Evolutionary conservation across 2,797 vertebrate species (phyloP).

Genomic region (Rallus crepitans): DNA sequence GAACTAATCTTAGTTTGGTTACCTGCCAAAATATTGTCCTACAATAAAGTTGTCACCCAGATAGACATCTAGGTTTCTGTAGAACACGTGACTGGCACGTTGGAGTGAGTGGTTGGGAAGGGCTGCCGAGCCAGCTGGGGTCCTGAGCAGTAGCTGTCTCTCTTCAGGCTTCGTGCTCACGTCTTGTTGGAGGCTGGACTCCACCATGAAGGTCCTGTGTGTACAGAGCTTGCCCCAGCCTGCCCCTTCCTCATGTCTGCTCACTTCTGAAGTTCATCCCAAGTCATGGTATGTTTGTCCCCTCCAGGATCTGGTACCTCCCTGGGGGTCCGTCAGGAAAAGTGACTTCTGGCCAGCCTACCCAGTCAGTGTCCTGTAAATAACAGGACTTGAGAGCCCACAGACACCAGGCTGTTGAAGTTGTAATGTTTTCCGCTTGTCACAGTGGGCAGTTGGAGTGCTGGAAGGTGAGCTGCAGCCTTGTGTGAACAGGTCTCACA

Average conservation of each 20-base stretch:
- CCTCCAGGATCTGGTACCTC: not conserved
- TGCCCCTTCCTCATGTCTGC: not conserved
- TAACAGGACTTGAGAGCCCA: not conserved
- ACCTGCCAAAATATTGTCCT: not conserved
- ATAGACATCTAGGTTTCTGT: constrained; percentile 23
- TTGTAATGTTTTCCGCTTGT: not conserved
- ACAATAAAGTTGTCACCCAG: not conserved
- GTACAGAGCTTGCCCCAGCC: not conserved
- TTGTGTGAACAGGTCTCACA: not conserved
- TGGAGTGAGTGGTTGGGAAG: not conserved
- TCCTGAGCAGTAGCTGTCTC: not conserved
- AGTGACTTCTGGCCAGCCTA: not conserved
- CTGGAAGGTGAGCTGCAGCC: not conserved
- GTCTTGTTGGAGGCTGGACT: not conserved
- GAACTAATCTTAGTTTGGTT: not conserved
- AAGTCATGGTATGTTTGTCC: not conserved
- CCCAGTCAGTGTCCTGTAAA: not conserved
- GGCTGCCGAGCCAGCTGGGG: not conserved
- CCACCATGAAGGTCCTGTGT: rapidly evolving
- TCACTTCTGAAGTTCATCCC: not conserved
- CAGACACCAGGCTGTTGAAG: not conserved
- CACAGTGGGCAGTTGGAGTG: not conserved
- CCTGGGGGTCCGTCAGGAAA: not conserved
- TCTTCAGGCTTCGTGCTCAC: not conserved
- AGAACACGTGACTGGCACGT: not conserved